These are phyloP conservation scores for Acropora tenuis DNA, from an alignment of 64 coral and sea anemone genomes.

Conservation along the genomic window DNA sequence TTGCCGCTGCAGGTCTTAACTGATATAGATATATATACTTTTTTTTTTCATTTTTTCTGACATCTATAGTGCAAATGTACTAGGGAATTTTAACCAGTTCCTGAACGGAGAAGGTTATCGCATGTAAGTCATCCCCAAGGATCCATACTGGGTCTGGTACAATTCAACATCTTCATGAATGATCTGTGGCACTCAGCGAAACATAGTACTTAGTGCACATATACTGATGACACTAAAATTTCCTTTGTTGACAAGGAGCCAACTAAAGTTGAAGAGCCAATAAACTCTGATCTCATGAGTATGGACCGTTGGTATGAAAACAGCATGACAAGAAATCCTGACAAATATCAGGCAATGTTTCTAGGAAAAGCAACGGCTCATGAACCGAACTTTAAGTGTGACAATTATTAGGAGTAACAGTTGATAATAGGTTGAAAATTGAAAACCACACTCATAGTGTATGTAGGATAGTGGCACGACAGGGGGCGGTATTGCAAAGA, in stretches of 20 bases:
- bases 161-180: not conserved
- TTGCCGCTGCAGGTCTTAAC: too few species aligned
- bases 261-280: conserved; percentile 46
- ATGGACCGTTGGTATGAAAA: conserved; percentile 44
- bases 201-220: not conserved
- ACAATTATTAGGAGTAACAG: not conserved
- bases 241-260: conserved; percentile 28
- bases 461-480: not conserved
- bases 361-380: conserved; percentile 19
- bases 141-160: not conserved
- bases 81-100: too few species aligned
- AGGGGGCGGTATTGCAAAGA: not conserved
- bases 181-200: not conserved
- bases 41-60: too few species aligned
- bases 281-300: conserved; percentile 36
- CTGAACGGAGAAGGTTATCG: too few species aligned
- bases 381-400: conserved; percentile 10
- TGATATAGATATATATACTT: too few species aligned
- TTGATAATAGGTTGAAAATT: not conserved
- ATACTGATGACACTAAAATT: not conserved
- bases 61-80: too few species aligned
- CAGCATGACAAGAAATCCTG: conserved; percentile 50
- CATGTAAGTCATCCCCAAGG: not conserved
- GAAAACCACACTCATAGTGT: not conserved
- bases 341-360: conserved; percentile 37